phyloP scores from a whole-genome alignment of 2,888 invertebrate species.

The Terebella lapidaria region DNA sequence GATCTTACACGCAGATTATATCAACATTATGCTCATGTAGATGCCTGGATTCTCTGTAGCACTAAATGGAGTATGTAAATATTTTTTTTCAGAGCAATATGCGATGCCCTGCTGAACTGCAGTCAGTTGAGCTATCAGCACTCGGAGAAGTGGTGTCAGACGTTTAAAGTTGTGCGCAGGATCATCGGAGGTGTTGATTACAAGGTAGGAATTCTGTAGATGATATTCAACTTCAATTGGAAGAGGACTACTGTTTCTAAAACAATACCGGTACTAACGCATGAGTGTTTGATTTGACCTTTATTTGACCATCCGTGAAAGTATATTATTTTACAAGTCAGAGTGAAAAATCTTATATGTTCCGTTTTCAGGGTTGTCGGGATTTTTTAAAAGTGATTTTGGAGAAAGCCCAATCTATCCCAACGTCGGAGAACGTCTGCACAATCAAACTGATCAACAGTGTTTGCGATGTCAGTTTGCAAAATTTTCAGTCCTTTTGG shows the following conservation, averaged over 20 bases:
- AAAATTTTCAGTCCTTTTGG: too few relatives aligned
- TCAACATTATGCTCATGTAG: too few relatives aligned
- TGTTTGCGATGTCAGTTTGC: conserved; percentile 65
- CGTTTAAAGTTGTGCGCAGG: conserved; percentile 76
- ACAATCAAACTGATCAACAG: conserved; percentile 77
- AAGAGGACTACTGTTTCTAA: too few relatives aligned
- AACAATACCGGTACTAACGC: too few relatives aligned
- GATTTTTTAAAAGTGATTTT: conserved; percentile 57
- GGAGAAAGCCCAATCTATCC: conserved; percentile 80
- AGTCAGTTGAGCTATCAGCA: conserved; percentile 78
- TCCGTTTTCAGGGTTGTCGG: conserved; percentile 53
- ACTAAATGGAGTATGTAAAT: too few relatives aligned
- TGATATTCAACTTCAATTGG: too few relatives aligned
- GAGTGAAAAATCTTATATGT: too few relatives aligned
- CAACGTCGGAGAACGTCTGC: conserved; percentile 72
- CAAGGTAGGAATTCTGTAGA: conserved; percentile 67
- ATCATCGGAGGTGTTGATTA: conserved; percentile 90
- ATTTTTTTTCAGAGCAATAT: conserved; percentile 57
- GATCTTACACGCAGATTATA: too few relatives aligned
- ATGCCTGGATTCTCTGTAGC: too few relatives aligned
- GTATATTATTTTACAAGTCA: too few relatives aligned
- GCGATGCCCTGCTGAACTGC: conserved; percentile 77
- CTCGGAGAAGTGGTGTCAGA: conserved; percentile 83
- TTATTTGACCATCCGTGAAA: too few relatives aligned
- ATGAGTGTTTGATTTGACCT: too few relatives aligned